Percentiles rank a stretch among this genome's conserved stretches.
Conservation (phyloP, 2,888 invertebrate species). For the Trileptium ribeirensis region DNA sequence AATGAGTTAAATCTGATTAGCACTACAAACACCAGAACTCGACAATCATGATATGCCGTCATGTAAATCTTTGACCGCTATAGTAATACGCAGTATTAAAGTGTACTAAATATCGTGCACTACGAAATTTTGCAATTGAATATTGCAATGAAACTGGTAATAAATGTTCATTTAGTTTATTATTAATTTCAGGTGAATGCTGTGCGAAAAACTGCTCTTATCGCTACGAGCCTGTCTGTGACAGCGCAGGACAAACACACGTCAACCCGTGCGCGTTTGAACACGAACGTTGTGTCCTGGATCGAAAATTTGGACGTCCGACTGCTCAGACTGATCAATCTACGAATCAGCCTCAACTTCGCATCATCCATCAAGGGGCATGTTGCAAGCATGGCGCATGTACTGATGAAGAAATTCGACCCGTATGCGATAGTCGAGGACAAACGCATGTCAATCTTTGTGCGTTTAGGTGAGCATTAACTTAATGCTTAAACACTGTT, state of each 20-base stretch:
- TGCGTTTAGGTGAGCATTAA: neutral
- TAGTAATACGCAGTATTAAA: too few species aligned
- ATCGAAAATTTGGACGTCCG: neutral
- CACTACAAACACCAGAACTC: too few species aligned
- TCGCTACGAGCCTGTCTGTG: constrained; percentile 9
- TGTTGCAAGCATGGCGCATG: constrained; percentile 14
- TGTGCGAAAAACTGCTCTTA: neutral
- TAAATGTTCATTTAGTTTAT: too few species aligned
- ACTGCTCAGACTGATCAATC: neutral
- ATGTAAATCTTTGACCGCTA: too few species aligned
- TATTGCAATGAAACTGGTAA: too few species aligned
- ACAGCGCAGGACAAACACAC: neutral
- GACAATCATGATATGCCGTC: too few species aligned
- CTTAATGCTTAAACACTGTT: too few species aligned
- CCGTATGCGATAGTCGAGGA: neutral
- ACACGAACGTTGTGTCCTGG: neutral
- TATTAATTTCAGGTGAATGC: constrained; percentile 6
- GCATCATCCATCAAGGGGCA: neutral
- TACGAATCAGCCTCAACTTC: neutral
- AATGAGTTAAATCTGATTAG: too few species aligned
- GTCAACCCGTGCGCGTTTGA: constrained; percentile 2
- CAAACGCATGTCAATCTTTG: neutral
- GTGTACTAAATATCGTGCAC: too few species aligned
- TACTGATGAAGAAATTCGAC: neutral
- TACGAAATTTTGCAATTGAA: too few species aligned